A percentile compares a stretch with the other conserved stretches of the same genome.
These are phyloP conservation scores for Rhynchomys soricoides DNA, from an alignment of 2,113 vertebrate species.

Conservation along the genomic window DNA sequence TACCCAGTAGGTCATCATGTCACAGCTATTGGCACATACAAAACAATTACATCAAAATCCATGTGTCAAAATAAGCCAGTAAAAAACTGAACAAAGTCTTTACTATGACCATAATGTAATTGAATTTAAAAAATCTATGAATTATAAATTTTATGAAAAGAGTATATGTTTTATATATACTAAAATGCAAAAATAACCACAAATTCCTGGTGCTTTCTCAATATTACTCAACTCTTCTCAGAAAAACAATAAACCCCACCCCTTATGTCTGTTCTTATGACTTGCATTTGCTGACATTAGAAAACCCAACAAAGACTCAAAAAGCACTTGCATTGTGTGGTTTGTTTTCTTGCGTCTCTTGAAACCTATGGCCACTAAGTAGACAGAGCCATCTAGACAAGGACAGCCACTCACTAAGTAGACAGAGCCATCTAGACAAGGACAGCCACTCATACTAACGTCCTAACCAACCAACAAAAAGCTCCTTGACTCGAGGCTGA, in stretches of 20 bases:
- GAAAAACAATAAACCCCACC: background rate
- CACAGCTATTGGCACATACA: background rate
- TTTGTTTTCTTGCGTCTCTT: background rate
- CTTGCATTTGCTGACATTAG: slow-evolving; percentile 44
- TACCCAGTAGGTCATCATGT: background rate
- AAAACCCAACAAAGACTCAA: background rate
- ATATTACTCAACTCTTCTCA: slow-evolving; percentile 13
- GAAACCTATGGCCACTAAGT: background rate
- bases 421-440: background rate
- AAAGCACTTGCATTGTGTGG: background rate
- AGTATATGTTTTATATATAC: background rate
- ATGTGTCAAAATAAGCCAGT: background rate
- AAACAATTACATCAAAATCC: background rate
- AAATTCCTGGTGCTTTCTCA: slow-evolving; percentile 15
- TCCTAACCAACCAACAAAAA: background rate
- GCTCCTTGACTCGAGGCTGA: background rate
- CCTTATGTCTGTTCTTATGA: background rate
- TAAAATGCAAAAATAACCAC: slow-evolving; percentile 5
- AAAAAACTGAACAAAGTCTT: background rate
- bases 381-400: background rate
- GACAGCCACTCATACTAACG: background rate
- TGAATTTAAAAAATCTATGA: background rate
- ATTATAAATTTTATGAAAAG: background rate
- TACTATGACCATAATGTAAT: background rate
- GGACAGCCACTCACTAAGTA: background rate